A percentile compares a stretch with the other conserved stretches of the same genome.
phyloP scores from a whole-genome alignment of 2,113 vertebrate genomes.

The Cynoglossus semilaevis region DNA sequence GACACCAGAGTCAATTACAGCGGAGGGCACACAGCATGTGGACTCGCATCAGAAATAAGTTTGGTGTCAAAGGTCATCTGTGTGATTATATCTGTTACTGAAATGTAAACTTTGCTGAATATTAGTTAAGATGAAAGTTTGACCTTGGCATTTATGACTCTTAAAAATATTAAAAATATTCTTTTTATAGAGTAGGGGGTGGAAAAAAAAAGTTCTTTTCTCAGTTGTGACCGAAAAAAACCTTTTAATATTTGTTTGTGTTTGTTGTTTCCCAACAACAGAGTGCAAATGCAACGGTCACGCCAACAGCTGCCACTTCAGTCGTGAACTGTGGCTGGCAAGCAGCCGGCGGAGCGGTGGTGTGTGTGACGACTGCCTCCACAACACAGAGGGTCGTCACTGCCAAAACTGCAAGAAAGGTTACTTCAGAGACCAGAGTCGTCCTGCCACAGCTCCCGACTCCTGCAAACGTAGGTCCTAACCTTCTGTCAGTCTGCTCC shows the following conservation, averaged over 20 bases:
- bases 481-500: conserved; percentile 7
- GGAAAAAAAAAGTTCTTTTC: too few species aligned
- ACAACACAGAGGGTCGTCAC: conserved; percentile 88
- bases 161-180: too few species aligned
- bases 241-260: too few species aligned
- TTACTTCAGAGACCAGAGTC: conserved; percentile 86
- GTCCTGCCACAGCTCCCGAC: conserved; percentile 80
- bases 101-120: too few species aligned
- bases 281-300: conserved; percentile 93
- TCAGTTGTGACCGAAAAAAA: too few species aligned
- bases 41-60: conserved; percentile 34
- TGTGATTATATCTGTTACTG: conserved; percentile 12
- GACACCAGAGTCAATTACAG: conserved; percentile 37
- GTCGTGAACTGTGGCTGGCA: conserved; percentile 79
- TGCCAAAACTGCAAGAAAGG: conserved; percentile 88
- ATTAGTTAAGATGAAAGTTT: too few species aligned
- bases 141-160: too few species aligned
- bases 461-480: conserved; percentile 86
- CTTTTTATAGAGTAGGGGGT: too few species aligned
- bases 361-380: conserved; percentile 83
- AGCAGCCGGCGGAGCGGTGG: conserved; percentile 85
- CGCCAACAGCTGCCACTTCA: conserved; percentile 87
- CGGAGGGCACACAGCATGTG: conserved; percentile 30
- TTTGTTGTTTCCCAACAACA: conserved; percentile 42
- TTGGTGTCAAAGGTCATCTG: conserved; percentile 36